Evolutionary conservation across 2,888 invertebrate genomes (phyloP).

Genomic region (Griposia aprilina): DNA sequence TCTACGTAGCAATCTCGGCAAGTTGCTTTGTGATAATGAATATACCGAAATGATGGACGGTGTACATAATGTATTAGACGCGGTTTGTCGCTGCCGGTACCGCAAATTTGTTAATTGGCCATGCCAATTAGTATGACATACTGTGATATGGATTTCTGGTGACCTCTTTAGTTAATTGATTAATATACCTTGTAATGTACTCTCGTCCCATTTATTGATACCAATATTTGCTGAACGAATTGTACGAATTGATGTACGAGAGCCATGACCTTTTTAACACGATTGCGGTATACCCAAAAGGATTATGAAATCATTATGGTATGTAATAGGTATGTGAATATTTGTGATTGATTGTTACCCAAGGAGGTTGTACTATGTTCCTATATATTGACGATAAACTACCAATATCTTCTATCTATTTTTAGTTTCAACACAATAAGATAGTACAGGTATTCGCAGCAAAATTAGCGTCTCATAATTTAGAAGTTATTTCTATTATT

Average conservation of each 20-base stretch:
- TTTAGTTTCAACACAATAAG: too few relatives aligned
- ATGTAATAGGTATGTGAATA: background rate
- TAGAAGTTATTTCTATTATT: too few relatives aligned
- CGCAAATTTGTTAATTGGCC: constrained; percentile 7
- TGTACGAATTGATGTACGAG: background rate
- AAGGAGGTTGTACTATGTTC: background rate
- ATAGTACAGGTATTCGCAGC: too few relatives aligned
- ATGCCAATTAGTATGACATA: constrained; percentile 15
- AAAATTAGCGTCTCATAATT: too few relatives aligned
- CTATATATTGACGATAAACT: too few relatives aligned
- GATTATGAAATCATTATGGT: background rate
- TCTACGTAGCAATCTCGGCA: background rate
- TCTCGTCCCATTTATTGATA: background rate
- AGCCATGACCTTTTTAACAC: background rate
- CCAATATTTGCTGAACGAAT: background rate
- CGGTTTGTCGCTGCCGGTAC: background rate
- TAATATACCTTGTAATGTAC: background rate
- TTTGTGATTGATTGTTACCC: background rate
- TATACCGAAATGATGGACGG: constrained; percentile 6
- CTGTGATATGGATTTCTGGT: background rate
- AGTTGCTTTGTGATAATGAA: background rate
- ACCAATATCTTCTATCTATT: too few relatives aligned
- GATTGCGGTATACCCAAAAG: background rate
- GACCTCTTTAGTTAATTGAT: background rate
- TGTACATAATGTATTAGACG: background rate